These are phyloP conservation scores for Nothoprocta perdicaria DNA, from an alignment of 2,113 vertebrate genomes.

Conservation along the genomic window DNA sequence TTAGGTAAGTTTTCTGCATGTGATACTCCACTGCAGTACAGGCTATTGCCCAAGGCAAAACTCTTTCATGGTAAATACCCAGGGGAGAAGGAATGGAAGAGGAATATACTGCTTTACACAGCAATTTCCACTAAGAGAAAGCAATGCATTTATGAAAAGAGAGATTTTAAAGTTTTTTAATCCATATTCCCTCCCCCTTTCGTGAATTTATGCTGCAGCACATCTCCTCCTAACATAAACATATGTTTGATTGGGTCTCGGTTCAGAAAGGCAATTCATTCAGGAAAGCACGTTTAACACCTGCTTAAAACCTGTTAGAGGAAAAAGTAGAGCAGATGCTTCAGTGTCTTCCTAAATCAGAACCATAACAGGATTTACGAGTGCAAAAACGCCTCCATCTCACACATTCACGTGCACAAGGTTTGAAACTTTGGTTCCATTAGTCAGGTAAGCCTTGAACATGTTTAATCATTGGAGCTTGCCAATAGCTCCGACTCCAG, in stretches of 20 bases:
- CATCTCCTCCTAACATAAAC: neutral
- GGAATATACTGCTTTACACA: neutral
- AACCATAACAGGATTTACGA: neutral
- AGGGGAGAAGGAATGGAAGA: conserved; percentile 24
- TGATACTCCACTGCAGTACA: conserved; percentile 25
- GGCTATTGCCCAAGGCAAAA: conserved; percentile 34
- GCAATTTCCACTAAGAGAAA: conserved; percentile 28
- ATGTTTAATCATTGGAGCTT: neutral
- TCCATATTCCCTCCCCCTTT: neutral
- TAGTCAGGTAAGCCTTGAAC: neutral
- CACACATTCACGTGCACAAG: neutral
- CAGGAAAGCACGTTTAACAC: conserved; percentile 17
- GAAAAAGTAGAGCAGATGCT: conserved; percentile 15
- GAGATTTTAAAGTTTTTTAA: conserved; percentile 25
- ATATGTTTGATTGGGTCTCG: neutral
- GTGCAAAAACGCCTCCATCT: neutral
- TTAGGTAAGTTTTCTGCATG: conserved; percentile 14
- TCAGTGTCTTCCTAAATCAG: neutral
- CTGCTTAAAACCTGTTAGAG: conserved; percentile 16
- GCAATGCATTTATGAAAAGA: neutral
- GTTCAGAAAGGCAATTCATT: conserved; percentile 19
- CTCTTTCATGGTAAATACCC: conserved; percentile 44
- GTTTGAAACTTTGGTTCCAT: neutral
- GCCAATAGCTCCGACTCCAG: neutral
- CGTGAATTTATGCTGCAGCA: neutral